Percentiles rank a stretch among this genome's conserved stretches.
Evolutionary conservation across 1,140 invertebrate species (phyloP).

Genomic region (Brachionus angularis): DNA sequence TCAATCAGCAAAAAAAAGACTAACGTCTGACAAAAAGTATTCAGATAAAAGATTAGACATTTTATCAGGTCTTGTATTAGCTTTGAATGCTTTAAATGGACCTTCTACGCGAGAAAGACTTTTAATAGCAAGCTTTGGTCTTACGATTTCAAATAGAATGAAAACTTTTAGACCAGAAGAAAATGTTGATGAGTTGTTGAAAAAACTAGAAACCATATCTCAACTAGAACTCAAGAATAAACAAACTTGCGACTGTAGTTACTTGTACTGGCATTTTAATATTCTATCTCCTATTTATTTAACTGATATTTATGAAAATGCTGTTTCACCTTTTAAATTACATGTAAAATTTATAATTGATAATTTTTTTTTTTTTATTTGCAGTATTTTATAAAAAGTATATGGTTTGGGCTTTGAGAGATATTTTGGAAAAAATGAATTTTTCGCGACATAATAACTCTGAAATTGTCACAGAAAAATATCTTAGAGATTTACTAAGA

Average conservation of each 20-base stretch:
- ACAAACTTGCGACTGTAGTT: constrained; percentile 68
- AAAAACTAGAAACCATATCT: constrained; percentile 65
- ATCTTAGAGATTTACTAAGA: constrained; percentile 55
- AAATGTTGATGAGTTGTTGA: constrained; percentile 58
- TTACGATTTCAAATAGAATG: constrained; percentile 65
- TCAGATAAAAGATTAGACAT: constrained; percentile 66
- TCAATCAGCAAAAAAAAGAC: constrained; percentile 60
- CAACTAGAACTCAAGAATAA: constrained; percentile 57
- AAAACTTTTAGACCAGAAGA: constrained; percentile 59
- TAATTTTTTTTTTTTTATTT: neutral
- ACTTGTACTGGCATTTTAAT: constrained; percentile 73
- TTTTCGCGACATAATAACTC: constrained; percentile 53
- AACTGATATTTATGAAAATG: constrained; percentile 65
- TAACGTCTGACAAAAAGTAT: constrained; percentile 64
- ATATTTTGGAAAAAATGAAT: constrained; percentile 60
- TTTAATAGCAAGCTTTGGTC: constrained; percentile 65
- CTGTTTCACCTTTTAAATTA: no score
- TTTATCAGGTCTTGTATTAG: constrained; percentile 68
- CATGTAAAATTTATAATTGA: no score
- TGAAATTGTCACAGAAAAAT: constrained; percentile 52
- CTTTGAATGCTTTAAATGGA: constrained; percentile 69
- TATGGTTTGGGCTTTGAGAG: constrained; percentile 65
- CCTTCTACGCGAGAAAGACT: constrained; percentile 65
- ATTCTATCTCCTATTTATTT: constrained; percentile 73
- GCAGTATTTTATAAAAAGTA: constrained; percentile 61